A percentile compares a stretch with the other conserved stretches of the same genome.
These are phyloP conservation scores for Rallus crepitans DNA, from an alignment of 2,797 vertebrate genomes.

Conservation along the genomic window DNA sequence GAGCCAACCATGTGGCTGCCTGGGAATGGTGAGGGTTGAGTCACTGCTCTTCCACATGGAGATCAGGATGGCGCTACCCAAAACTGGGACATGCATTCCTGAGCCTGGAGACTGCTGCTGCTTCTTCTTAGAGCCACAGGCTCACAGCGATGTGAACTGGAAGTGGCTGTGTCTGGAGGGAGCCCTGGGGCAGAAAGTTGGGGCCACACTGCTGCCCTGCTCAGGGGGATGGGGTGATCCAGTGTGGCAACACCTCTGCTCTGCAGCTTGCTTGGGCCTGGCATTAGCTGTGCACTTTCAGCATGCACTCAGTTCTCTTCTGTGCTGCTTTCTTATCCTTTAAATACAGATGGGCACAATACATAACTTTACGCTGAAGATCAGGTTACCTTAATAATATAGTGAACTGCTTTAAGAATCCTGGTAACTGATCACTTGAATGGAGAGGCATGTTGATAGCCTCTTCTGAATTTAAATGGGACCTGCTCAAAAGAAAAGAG, in stretches of 20 bases:
- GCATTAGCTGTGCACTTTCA: neutral
- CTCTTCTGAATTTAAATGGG: constrained; percentile 62
- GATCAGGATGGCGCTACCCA: neutral
- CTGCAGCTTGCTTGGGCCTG: neutral
- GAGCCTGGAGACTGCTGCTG: neutral
- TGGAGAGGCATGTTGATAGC: constrained; percentile 63
- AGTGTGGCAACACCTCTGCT: neutral
- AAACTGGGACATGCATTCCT: accelerated
- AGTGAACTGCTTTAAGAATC: constrained; percentile 86
- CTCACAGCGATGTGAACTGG: neutral
- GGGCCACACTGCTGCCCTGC: neutral
- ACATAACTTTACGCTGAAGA: neutral
- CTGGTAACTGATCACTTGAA: constrained; percentile 79
- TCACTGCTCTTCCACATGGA: accelerated
- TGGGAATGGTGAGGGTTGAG: neutral
- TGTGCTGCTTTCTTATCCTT: neutral
- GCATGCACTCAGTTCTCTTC: neutral
- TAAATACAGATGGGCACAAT: neutral
- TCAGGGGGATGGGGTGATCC: neutral
- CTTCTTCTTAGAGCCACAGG: accelerated
- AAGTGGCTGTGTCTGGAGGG: neutral
- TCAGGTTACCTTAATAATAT: constrained; percentile 85
- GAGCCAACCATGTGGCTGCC: neutral
- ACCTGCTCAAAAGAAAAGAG: constrained; percentile 57
- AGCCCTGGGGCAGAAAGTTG: neutral